These are phyloP conservation scores for Plebejus anna DNA, from an alignment of 2,888 invertebrate genomes.

Conservation along the genomic window DNA sequence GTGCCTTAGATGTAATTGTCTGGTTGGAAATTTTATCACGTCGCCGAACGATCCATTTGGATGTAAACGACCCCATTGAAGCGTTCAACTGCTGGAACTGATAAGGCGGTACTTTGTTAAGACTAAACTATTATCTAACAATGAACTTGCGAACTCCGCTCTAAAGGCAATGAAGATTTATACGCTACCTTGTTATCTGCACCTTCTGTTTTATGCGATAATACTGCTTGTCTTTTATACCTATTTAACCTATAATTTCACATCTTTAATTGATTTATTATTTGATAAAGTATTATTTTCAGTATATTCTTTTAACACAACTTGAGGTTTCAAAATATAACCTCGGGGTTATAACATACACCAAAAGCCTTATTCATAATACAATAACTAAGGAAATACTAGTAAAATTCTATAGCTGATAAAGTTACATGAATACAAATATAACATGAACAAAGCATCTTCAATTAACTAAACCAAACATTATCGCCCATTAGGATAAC, in stretches of 20 bases:
- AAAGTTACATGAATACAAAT: neutral
- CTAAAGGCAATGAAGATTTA: constrained; percentile 6
- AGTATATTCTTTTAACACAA: neutral
- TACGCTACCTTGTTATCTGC: neutral
- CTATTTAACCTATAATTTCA: neutral
- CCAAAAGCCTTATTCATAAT: no score
- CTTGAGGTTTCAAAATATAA: neutral
- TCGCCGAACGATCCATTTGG: constrained; percentile 20
- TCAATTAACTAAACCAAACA: constrained; percentile 6
- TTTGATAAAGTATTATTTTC: neutral
- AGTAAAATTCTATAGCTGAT: neutral
- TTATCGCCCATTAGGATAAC: neutral
- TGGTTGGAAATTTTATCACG: constrained; percentile 23
- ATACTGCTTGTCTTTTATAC: neutral
- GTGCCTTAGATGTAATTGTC: constrained; percentile 13
- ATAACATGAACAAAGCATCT: neutral
- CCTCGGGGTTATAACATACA: no score
- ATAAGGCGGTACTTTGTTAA: constrained; percentile 19
- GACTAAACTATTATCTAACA: constrained; percentile 27
- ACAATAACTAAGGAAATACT: no score
- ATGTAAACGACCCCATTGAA: constrained; percentile 27
- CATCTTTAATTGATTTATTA: neutral
- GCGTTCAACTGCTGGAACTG: constrained; percentile 24
- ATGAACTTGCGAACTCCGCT: constrained; percentile 21
- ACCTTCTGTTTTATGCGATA: neutral